These are phyloP conservation scores for Notarius quadriscutis DNA, from an alignment of 2,113 vertebrate genomes.

Conservation along the genomic window DNA sequence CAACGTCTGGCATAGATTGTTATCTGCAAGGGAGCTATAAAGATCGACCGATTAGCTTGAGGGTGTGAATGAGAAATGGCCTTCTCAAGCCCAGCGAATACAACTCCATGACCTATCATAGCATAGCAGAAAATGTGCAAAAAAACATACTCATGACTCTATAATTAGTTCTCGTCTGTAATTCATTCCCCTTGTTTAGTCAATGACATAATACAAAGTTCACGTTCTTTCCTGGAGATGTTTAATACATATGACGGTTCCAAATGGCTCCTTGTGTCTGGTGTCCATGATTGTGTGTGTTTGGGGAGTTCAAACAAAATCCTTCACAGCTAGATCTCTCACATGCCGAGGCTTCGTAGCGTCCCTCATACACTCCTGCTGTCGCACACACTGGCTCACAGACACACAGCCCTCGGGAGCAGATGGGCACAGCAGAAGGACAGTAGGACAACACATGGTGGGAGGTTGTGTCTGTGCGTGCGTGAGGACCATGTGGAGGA, in stretches of 20 bases:
- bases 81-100: not conserved
- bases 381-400: slow-evolving; percentile 54
- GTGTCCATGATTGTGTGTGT: slow-evolving; percentile 35
- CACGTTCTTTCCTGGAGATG: not conserved
- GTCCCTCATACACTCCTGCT: slow-evolving; percentile 49
- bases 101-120: not conserved
- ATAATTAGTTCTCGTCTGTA: not conserved
- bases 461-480: slow-evolving; percentile 9
- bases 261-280: slow-evolving; percentile 51
- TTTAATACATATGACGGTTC: not conserved
- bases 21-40: slow-evolving; percentile 28
- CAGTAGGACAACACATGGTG: slow-evolving; percentile 66
- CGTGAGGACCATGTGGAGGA: slow-evolving; percentile 34
- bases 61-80: not conserved
- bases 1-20: slow-evolving; percentile 1
- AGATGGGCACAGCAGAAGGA: slow-evolving; percentile 57
- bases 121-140: not conserved
- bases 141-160: not conserved
- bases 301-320: slow-evolving; percentile 56
- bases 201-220: not conserved
- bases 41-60: slow-evolving; percentile 35
- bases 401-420: slow-evolving; percentile 50
- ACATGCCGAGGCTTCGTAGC: slow-evolving; percentile 26
- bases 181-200: not conserved
- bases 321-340: slow-evolving; percentile 56